These are phyloP conservation scores for Lasioglossum calceatum DNA, from an alignment of 2,888 invertebrate species.

Conservation along the genomic window DNA sequence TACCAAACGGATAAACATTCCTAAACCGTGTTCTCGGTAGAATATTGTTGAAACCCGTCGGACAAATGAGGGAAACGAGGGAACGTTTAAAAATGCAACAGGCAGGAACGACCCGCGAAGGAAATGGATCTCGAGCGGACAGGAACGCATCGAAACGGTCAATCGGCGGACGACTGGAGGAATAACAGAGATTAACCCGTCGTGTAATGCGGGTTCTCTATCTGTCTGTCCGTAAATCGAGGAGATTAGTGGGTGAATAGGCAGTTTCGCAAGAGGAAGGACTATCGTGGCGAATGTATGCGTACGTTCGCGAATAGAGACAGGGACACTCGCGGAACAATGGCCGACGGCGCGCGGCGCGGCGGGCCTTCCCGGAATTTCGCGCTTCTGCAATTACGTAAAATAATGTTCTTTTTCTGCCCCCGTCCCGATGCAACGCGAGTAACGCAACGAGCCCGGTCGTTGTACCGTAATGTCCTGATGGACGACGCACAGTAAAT, in stretches of 20 bases:
- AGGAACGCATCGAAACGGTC: not conserved
- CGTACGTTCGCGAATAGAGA: not conserved
- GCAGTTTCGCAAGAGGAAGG: constrained; percentile 17
- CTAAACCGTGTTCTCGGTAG: not conserved
- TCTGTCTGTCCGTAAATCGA: not conserved
- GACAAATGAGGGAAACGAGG: not conserved
- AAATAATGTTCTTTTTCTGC: constrained; percentile 30
- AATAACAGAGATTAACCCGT: not conserved
- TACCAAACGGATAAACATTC: no score
- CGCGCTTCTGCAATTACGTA: constrained; percentile 42
- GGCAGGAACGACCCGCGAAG: not conserved
- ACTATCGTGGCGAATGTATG: not conserved
- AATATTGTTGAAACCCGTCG: not conserved
- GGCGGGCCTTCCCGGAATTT: constrained; percentile 29
- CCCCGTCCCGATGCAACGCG: constrained; percentile 13
- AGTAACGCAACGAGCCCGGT: constrained; percentile 7
- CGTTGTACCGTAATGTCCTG: constrained; percentile 49
- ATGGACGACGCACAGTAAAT: constrained; percentile 44
- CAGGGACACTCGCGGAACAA: not conserved
- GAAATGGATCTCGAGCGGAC: not conserved
- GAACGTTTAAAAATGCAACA: not conserved
- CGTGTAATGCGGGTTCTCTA: constrained; percentile 17
- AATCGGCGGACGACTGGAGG: not conserved
- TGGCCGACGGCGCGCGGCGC: not conserved
- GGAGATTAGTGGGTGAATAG: constrained; percentile 29